A percentile compares a stretch with the other conserved stretches of the same genome.
These are phyloP conservation scores for Mesorhabditis sp. DNA, from an alignment of 2,888 invertebrate genomes.

Conservation along the genomic window DNA sequence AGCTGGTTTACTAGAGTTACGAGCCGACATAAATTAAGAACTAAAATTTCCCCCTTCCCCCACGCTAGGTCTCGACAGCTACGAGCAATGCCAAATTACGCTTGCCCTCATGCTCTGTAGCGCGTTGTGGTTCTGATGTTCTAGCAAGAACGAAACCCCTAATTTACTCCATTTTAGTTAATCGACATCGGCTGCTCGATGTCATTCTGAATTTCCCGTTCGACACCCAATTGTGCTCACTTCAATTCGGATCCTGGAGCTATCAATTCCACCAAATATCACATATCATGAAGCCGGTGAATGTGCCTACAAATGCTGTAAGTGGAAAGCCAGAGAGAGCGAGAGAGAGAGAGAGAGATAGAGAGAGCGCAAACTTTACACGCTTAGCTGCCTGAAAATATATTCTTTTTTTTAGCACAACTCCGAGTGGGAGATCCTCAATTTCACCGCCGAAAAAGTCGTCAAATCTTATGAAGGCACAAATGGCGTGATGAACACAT, in stretches of 20 bases:
- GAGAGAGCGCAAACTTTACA: conserved; percentile 14
- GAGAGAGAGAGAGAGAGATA: conserved; percentile 15
- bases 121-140: no score
- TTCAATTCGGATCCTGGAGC: conserved; percentile 44
- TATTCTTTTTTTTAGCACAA: conserved; percentile 19
- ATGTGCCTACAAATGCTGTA: conserved; percentile 23
- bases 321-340: not conserved
- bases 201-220: conserved; percentile 42
- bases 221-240: conserved; percentile 36
- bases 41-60: no score
- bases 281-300: conserved; percentile 26
- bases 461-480: conserved; percentile 36
- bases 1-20: no score
- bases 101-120: no score
- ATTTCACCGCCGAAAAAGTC: conserved; percentile 37
- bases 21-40: no score
- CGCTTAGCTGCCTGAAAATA: not conserved
- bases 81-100: no score
- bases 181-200: conserved; percentile 39
- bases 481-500: conserved; percentile 33
- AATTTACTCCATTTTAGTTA: no score
- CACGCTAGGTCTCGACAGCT: no score
- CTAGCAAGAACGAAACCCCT: no score
- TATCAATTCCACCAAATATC: conserved; percentile 37
- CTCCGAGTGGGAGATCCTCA: conserved; percentile 42